These are phyloP conservation scores for Crotalus viridis DNA, from an alignment of 2,113 vertebrate genomes.

Conservation along the genomic window DNA sequence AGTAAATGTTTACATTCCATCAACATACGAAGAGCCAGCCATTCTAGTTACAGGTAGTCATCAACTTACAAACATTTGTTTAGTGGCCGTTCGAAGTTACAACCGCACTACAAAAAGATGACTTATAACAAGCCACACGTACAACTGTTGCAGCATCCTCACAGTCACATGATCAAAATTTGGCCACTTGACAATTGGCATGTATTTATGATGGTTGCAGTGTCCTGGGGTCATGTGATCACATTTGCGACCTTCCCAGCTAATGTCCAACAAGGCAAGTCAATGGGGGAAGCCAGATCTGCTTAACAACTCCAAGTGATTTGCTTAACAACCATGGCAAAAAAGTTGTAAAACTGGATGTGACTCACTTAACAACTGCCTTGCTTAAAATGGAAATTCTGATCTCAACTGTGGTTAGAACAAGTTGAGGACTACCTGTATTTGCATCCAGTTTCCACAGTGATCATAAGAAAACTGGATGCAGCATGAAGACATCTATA, in stretches of 20 bases:
- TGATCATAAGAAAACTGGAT: not conserved
- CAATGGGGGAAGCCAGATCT: not conserved
- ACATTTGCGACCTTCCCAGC: not conserved
- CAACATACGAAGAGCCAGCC: not conserved
- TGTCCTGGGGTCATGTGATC: not conserved
- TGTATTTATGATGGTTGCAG: not conserved
- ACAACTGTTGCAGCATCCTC: not conserved
- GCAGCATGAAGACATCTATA: not conserved
- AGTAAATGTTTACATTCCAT: not conserved
- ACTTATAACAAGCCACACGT: not conserved
- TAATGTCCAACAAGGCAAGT: not conserved
- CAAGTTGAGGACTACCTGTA: not conserved
- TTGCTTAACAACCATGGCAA: not conserved
- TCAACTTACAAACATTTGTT: not conserved
- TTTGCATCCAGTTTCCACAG: not conserved
- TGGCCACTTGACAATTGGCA: not conserved
- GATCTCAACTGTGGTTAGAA: not conserved
- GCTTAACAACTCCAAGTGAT: not conserved
- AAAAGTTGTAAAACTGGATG: not conserved
- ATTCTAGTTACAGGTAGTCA: not conserved
- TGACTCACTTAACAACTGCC: not conserved
- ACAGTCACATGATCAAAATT: not conserved
- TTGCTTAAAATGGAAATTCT: not conserved
- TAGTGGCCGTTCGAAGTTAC: not conserved
- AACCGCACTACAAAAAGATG: not conserved